These are phyloP conservation scores for Nycticorax nycticorax DNA, from an alignment of 2,113 vertebrate species.

Conservation along the genomic window DNA sequence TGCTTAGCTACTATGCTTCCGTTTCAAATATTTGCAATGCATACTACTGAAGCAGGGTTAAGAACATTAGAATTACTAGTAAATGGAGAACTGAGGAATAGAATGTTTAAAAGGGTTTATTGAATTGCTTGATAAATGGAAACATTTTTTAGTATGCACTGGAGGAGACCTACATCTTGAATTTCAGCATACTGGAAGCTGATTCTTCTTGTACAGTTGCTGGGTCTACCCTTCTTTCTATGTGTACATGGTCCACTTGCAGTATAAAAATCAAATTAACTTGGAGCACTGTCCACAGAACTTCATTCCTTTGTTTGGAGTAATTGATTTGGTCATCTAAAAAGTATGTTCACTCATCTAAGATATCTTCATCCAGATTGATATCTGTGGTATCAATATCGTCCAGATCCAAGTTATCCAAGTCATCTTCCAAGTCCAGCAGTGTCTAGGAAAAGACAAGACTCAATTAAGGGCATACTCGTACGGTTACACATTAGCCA, in stretches of 20 bases:
- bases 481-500: accelerated
- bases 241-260: background rate
- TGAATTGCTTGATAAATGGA: background rate
- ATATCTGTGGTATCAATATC: slow-evolving; percentile 97
- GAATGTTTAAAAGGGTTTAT: slow-evolving; percentile 29
- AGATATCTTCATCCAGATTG: slow-evolving; percentile 95
- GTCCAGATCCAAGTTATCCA: slow-evolving; percentile 95
- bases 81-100: background rate
- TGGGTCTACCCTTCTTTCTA: background rate
- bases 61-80: background rate
- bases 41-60: background rate
- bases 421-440: slow-evolving; percentile 91
- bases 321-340: slow-evolving; percentile 52
- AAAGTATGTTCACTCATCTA: slow-evolving; percentile 76
- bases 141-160: background rate
- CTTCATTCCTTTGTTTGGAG: background rate
- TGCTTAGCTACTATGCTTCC: background rate
- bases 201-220: background rate
- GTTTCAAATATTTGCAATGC: background rate
- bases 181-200: background rate
- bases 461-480: background rate
- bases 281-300: slow-evolving; percentile 13
- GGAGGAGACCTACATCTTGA: background rate
- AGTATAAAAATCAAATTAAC: slow-evolving; percentile 41
- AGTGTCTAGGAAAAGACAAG: slow-evolving; percentile 74